A percentile compares a stretch with the other conserved stretches of the same genome.
Conservation (phyloP, 2,888 invertebrate species). For the Brachyptera putata region DNA sequence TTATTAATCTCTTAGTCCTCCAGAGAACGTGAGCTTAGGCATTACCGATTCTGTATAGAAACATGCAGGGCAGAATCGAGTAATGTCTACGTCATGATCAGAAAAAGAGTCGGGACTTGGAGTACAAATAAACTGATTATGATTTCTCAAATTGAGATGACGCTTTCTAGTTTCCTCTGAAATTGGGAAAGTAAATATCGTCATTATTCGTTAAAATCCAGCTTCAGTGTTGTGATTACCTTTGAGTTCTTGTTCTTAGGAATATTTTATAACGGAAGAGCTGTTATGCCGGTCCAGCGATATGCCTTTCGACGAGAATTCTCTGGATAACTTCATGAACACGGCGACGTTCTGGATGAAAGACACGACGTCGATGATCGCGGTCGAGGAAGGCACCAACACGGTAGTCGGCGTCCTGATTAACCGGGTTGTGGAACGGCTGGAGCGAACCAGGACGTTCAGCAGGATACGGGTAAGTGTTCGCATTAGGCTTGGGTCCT, state of each 20-base stretch:
- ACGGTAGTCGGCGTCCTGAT: conserved; percentile 24
- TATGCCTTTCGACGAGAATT: conserved; percentile 16
- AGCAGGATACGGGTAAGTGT: conserved; percentile 24
- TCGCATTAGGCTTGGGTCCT: too few relatives aligned
- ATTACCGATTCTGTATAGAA: too few relatives aligned
- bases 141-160: too few relatives aligned
- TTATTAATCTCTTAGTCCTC: too few relatives aligned
- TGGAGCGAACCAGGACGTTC: conserved; percentile 25
- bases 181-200: too few relatives aligned
- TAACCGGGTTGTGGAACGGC: conserved; percentile 1
- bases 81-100: too few relatives aligned
- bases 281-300: conserved; percentile 20
- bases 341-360: conserved; percentile 17
- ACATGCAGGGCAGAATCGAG: too few relatives aligned
- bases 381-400: conserved; percentile 22
- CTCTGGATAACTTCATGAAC: conserved; percentile 20
- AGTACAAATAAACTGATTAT: too few relatives aligned
- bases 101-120: too few relatives aligned
- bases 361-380: conserved; percentile 21
- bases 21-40: too few relatives aligned
- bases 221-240: background rate
- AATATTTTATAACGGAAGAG: conserved; percentile 26
- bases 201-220: too few relatives aligned
- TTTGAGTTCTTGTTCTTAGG: conserved; percentile 6
- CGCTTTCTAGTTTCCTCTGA: too few relatives aligned